phyloP scores from a whole-genome alignment of 2,888 invertebrate genomes.

The Congeria kusceri region DNA sequence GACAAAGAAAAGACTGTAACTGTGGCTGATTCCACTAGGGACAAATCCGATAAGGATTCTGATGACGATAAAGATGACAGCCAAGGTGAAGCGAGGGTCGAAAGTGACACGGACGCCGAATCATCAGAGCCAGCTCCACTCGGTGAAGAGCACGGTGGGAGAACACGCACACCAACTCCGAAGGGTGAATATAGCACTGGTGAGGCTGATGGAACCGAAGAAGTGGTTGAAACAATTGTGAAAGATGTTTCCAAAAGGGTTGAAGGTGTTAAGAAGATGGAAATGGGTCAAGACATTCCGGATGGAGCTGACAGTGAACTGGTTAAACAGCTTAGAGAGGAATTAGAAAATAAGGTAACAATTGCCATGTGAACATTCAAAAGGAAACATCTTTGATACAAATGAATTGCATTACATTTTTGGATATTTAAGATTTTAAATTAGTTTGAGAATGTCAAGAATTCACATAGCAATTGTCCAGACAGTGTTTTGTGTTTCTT shows the following conservation, averaged over 20 bases:
- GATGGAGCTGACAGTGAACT: constrained; percentile 19
- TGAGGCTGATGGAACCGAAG: constrained; percentile 27
- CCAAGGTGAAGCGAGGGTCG: constrained; percentile 33
- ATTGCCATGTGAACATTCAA: too few species aligned
- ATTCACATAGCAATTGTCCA: too few species aligned
- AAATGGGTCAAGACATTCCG: neutral
- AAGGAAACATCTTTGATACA: too few species aligned
- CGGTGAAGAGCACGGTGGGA: constrained; percentile 11
- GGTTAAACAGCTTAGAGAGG: constrained; percentile 43
- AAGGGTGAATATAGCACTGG: constrained; percentile 5
- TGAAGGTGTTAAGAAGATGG: constrained; percentile 1
- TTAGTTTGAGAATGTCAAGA: too few species aligned
- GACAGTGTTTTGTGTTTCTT: too few species aligned
- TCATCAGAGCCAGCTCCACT: neutral
- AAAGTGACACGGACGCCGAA: neutral
- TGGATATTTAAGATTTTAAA: too few species aligned
- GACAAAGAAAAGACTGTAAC: constrained; percentile 41
- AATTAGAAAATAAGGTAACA: constrained; percentile 48
- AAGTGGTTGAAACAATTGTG: constrained; percentile 13
- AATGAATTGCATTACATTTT: too few species aligned
- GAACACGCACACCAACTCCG: too few species aligned
- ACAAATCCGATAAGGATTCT: constrained; percentile 39
- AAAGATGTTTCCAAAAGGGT: constrained; percentile 6
- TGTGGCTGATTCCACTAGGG: constrained; percentile 33
- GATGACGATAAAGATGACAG: constrained; percentile 49